Evolutionary conservation across 2,113 vertebrate species (phyloP), one percentile per base, ranked within the genome.

Genomic region (Triplophysa siluroides): DNA sequence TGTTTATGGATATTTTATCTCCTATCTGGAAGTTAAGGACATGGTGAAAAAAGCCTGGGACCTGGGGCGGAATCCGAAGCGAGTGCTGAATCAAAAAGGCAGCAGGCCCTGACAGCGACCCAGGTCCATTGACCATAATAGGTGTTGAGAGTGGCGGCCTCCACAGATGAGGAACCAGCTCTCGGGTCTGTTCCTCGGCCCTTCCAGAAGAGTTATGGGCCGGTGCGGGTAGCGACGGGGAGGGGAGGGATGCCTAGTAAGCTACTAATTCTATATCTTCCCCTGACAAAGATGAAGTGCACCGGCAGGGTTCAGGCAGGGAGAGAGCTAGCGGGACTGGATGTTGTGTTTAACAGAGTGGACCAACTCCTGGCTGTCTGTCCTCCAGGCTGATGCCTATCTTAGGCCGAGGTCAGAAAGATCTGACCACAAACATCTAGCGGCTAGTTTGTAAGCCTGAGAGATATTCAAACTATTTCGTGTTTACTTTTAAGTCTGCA

Each of bases 1-100:
- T 89, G 88, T 88, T 89, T 89, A 89, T 89, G 86, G 84, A 88
- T 88, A 86, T 88, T 87, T 88, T 89, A 88, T 89, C 88, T 88
- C 81, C 83, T 89, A 89, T 89, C 88, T 86, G 81, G 76, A 83
- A 86, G 81, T 81, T 71, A 26, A 80, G 86, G 79, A 83, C 84
- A 83, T 77, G 61, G 81, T 71, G 84, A 86, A 85, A 83, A 86
- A 87, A 76, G 78, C 66, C 18, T 26, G 50, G 65, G 82, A 80
- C 78, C 75, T 58, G 58, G 61, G 64, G 72, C 50, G 73, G 80
- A 86, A 86, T 86, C 82, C 24, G 82, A 82, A 61, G 76, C 82
- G 71, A 83, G 82, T 68, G 79, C 79, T 85, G 82, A 86, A 86
- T 86, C 84, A 86, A 83, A 86, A 79, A 81, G 79, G 76, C 77